Conservation (phyloP, 2,113 vertebrate genomes). For the rat (Rattus norvegicus) region GRCr8 NC_086029.1:17779501-17780000, state of each 20-base stretch:
- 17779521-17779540: not conserved
- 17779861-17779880: not conserved
- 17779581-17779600: not conserved
- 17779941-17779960: not conserved
- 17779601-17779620: not conserved
- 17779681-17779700: not conserved
- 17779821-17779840: not conserved
- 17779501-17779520: not conserved
- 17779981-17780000: not conserved
- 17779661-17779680: not conserved
- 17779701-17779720: too few species aligned
- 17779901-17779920: not conserved
- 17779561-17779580: not conserved
- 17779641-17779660: not conserved
- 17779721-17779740: not conserved
- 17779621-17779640: not conserved
- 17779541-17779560: not conserved
- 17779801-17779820: not conserved
- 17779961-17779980: not conserved
- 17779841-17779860: not conserved
- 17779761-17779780: not conserved
- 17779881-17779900: not conserved
- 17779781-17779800: not conserved
- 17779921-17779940: not conserved
- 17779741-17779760: not conserved